These are phyloP conservation scores for Sylvietta virens DNA, from an alignment of 2,113 vertebrate species.

Conservation along the genomic window DNA sequence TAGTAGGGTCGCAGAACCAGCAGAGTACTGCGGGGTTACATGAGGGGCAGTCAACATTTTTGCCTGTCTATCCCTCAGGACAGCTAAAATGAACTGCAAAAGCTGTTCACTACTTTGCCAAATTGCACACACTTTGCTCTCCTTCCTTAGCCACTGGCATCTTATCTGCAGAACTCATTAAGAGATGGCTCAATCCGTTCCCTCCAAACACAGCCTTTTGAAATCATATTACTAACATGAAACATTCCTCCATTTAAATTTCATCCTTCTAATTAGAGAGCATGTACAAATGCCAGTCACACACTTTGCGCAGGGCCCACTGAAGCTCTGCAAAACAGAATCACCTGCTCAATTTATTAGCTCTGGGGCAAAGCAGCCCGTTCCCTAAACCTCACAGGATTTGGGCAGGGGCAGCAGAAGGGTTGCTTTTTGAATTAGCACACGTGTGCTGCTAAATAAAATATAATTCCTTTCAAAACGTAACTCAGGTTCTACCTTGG, in stretches of 20 bases:
- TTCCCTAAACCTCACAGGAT: conserved; percentile 1
- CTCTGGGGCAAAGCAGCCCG: not conserved
- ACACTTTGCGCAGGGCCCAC: not conserved
- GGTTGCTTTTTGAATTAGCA: conserved; percentile 28
- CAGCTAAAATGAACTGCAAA: conserved; percentile 33
- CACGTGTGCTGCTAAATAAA: conserved; percentile 31
- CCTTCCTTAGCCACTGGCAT: conserved; percentile 41
- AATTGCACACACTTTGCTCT: conserved; percentile 11
- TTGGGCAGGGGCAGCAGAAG: not conserved
- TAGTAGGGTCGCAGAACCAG: conserved; percentile 56
- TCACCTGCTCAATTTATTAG: conserved; percentile 33
- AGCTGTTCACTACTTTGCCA: conserved; percentile 31
- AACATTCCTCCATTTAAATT: conserved; percentile 33
- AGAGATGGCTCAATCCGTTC: conserved; percentile 20
- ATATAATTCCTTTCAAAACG: conserved; percentile 45
- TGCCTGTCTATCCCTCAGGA: conserved; percentile 20
- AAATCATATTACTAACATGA: conserved; percentile 52
- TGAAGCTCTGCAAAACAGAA: conserved; percentile 1
- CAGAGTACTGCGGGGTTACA: rapidly evolving
- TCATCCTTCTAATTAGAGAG: conserved; percentile 39
- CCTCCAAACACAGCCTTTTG: conserved; percentile 29
- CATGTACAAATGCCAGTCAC: conserved; percentile 44
- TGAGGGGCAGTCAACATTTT: not conserved
- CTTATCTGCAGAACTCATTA: conserved; percentile 41
- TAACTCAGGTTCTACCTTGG: conserved; percentile 14